Base-by-base conservation (phyloP, 2,888 invertebrate genomes). In the Thereva nobilitata region DNA sequence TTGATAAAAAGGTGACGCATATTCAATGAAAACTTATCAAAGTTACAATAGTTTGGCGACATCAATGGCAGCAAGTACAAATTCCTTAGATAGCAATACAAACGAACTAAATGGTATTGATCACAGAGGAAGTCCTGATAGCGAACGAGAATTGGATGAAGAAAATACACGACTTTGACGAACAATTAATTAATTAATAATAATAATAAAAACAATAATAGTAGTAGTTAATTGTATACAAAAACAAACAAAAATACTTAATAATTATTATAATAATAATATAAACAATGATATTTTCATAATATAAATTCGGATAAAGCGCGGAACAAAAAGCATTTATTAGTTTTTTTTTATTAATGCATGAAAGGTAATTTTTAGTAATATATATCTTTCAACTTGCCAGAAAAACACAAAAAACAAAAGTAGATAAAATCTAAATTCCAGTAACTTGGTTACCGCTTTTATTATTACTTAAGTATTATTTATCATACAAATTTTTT, bases 21-120 rank as follows among this genome's bases (percentile, higher is more conserved):
- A 78, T 76, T 80, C 80, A 73, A 78, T 80, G 78, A 79, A 79
- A 80, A 80, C 80, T 59, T 80, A 77, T 77, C 79, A 79, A 76
- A 80, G 80, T 77, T 76, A 77, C 73, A 80, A 80, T 77, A 80
- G 80, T 75, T 79, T 81, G 78, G 80, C 80, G 71, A 81, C 80
- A 70, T 80, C 80, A 69, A 75, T 79, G 72, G 80, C 80, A 70
- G 76, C 78, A 71, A 80, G 80, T 75, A 78, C 76, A 75, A 76
- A 78, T 73, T 80, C 80, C 67, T 73, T 80, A 55, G 77, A 77
- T 76, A 80, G 79, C 76, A 45, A 9, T 12, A 8, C 7, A 42
- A 9, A 8, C 8, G 9, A 9, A 42, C 42, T 42, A 8, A 7
- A 42, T 8, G 53, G 42, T 6, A 44, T 23, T 37, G 71, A 72